phyloP scores from a whole-genome alignment of 2,888 invertebrate genomes.

The Ganaspis brasiliensis region DNA sequence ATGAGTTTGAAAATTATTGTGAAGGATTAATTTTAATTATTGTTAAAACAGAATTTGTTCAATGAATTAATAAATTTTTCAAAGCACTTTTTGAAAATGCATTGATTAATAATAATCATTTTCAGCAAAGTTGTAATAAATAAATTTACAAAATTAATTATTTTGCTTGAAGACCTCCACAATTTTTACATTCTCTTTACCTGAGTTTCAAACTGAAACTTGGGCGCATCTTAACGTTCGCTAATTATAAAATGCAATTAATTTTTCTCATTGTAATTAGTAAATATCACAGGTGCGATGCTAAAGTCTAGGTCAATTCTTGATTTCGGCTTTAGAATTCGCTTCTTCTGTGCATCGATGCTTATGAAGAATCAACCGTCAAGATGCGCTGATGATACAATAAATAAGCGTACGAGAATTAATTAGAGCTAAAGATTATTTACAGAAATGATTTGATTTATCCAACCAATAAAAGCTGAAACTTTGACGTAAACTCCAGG shows the following conservation, averaged over 20 bases:
- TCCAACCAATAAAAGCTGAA: conserved; percentile 97
- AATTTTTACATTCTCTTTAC: conserved; percentile 51
- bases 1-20: conserved; percentile 36
- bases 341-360: conserved; percentile 41
- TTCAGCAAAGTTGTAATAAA: too few species aligned
- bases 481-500: conserved; percentile 99
- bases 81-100: conserved; percentile 50
- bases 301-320: conserved; percentile 39
- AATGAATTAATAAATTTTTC: neutral
- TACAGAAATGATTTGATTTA: conserved; percentile 97
- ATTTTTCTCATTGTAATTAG: conserved; percentile 29
- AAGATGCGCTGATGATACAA: conserved; percentile 33
- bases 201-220: conserved; percentile 40
- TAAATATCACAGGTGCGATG: conserved; percentile 42
- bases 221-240: conserved; percentile 13
- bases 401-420: conserved; percentile 34
- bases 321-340: conserved; percentile 41
- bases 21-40: neutral
- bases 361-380: conserved; percentile 26
- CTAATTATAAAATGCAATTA: neutral
- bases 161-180: conserved; percentile 44
- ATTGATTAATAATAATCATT: too few species aligned
- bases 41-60: conserved; percentile 8
- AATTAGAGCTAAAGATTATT: conserved; percentile 87
- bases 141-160: conserved; percentile 49